Conservation (phyloP, 2,888 invertebrate genomes). For the Dynastes hyllus region DNA sequence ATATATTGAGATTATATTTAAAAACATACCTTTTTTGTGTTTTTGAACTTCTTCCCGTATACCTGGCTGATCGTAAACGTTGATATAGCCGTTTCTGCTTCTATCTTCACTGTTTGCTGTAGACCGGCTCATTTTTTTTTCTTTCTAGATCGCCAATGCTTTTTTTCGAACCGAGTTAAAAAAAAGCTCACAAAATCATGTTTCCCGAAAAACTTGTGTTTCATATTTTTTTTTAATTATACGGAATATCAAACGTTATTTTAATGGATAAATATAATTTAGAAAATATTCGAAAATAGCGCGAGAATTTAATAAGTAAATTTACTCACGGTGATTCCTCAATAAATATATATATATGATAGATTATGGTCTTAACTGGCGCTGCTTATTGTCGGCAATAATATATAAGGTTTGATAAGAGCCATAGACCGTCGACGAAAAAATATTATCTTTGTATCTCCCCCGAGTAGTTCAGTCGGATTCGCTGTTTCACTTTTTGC, state of each 20-base stretch:
- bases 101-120: conserved; percentile 52
- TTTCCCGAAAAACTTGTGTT: conserved; percentile 23
- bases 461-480: conserved; percentile 16
- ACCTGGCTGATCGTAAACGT: conserved; percentile 54
- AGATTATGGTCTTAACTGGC: conserved; percentile 17
- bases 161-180: background rate
- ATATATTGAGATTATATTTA: conserved; percentile 1
- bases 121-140: conserved; percentile 45
- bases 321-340: background rate
- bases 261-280: conserved; percentile 2
- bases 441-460: background rate
- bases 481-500: background rate
- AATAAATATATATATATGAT: background rate
- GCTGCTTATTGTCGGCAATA: conserved; percentile 10
- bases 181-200: conserved; percentile 14
- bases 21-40: conserved; percentile 49
- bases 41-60: conserved; percentile 38
- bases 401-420: conserved; percentile 32
- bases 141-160: conserved; percentile 3
- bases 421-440: conserved; percentile 12
- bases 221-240: conserved; percentile 32
- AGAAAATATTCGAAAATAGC: background rate
- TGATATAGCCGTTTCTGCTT: conserved; percentile 57
- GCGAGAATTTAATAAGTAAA: background rate
- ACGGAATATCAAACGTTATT: background rate